These are phyloP conservation scores for Thaumetopoea pityocampa DNA, from an alignment of 1,140 invertebrate genomes.

Conservation along the genomic window DNA sequence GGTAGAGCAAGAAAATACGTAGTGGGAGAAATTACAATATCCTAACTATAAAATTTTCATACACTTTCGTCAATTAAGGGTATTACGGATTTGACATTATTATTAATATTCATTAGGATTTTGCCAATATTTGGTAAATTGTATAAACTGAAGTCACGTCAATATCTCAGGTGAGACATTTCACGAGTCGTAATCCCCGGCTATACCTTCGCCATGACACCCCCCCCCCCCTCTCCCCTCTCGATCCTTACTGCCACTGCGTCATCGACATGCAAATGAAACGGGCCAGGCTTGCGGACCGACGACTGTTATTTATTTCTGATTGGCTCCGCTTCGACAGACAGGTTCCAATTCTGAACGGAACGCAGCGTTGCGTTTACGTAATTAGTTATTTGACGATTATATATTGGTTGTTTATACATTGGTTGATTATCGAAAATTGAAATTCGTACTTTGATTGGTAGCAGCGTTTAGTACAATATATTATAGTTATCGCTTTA, in stretches of 20 bases:
- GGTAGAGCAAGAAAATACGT: too few species aligned
- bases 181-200: too few species aligned
- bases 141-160: too few species aligned
- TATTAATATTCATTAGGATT: too few species aligned
- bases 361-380: conserved; percentile 38
- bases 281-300: conserved; percentile 48
- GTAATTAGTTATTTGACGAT: conserved; percentile 45
- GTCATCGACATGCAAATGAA: conserved; percentile 67
- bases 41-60: too few species aligned
- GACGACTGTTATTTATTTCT: conserved; percentile 68
- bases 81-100: too few species aligned
- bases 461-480: not conserved
- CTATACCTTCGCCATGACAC: too few species aligned
- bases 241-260: conserved; percentile 25
- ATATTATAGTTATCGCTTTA: too few species aligned
- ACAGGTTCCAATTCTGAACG: conserved; percentile 56
- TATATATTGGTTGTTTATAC: conserved; percentile 6
- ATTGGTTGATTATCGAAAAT: too few species aligned
- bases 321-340: conserved; percentile 65
- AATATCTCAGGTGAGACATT: conserved; percentile 46
- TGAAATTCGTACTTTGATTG: not conserved
- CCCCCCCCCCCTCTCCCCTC: conserved; percentile 18
- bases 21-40: too few species aligned
- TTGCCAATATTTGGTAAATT: too few species aligned
- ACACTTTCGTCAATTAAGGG: too few species aligned